Percentiles rank a stretch among this genome's conserved stretches.
Conservation (phyloP, 2,113 vertebrate species). For the Sinocyclocheilus maitianheensis region DNA sequence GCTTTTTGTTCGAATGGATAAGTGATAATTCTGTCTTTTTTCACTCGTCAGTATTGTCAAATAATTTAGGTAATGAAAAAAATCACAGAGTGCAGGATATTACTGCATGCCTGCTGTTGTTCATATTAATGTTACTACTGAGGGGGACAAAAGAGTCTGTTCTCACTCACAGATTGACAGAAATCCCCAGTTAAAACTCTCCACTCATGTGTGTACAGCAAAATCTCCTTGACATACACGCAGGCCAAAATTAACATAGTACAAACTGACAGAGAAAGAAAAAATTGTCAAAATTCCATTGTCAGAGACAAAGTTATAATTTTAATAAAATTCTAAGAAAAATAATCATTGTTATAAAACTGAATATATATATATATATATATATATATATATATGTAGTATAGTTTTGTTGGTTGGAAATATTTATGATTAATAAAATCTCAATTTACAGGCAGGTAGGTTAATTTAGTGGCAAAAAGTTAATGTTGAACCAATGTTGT, state of each 20-base stretch:
- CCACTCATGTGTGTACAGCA: neutral
- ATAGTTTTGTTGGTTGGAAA: neutral
- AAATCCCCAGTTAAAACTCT: neutral
- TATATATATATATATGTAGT: neutral
- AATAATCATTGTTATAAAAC: too few relatives aligned
- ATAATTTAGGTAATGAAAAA: slow-evolving; percentile 2
- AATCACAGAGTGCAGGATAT: neutral
- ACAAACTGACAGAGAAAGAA: neutral
- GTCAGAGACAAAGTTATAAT: neutral
- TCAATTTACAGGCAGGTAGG: neutral
- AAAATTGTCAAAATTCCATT: neutral
- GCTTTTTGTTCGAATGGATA: neutral
- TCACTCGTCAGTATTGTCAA: neutral
- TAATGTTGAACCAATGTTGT: neutral
- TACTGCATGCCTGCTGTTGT: slow-evolving; percentile 7
- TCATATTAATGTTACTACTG: slow-evolving; percentile 5
- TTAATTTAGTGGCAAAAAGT: neutral
- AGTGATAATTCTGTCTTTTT: slow-evolving; percentile 31
- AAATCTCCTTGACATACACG: neutral
- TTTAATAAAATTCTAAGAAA: neutral
- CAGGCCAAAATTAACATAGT: neutral
- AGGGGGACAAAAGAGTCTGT: neutral
- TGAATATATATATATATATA: too few relatives aligned
- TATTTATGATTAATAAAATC: neutral
- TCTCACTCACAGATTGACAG: neutral